Percentiles rank a stretch among this genome's conserved stretches.
These are phyloP conservation scores for Nasonia oneida DNA, from an alignment of 2,888 invertebrate genomes.

Conservation along the genomic window DNA sequence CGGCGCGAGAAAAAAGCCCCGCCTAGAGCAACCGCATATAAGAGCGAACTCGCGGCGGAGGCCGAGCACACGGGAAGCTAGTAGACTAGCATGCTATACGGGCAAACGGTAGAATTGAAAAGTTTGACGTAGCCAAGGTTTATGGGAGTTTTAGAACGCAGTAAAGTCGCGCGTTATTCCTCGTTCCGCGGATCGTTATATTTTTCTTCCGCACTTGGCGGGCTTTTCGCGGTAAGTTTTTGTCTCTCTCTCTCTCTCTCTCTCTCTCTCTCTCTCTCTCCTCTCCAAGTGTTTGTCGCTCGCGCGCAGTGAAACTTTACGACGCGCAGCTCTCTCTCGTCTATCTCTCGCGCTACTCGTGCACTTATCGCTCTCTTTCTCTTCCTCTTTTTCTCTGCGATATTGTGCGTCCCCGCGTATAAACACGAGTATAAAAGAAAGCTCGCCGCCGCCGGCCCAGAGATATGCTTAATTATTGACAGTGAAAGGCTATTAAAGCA, in stretches of 20 bases:
- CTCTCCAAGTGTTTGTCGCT: slow-evolving; percentile 70
- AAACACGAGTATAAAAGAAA: not conserved
- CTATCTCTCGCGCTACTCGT: slow-evolving; percentile 32
- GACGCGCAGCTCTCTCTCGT: slow-evolving; percentile 30
- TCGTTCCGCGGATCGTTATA: slow-evolving; percentile 74
- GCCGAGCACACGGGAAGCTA: not conserved
- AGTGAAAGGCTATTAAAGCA: slow-evolving; percentile 61
- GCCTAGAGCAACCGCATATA: not conserved
- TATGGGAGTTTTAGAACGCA: slow-evolving; percentile 76
- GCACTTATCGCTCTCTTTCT: slow-evolving; percentile 47
- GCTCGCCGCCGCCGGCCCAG: not conserved
- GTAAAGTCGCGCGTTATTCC: slow-evolving; percentile 76
- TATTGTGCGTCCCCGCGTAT: not conserved
- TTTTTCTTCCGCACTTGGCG: slow-evolving; percentile 70
- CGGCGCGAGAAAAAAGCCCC: not conserved
- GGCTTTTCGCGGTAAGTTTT: slow-evolving; percentile 67
- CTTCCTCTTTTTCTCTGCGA: not conserved
- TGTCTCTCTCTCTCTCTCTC: slow-evolving; percentile 62
- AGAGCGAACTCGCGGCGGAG: slow-evolving; percentile 24
- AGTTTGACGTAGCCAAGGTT: slow-evolving; percentile 75
- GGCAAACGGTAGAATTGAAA: slow-evolving; percentile 74
- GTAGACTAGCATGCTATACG: slow-evolving; percentile 28
- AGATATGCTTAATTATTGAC: slow-evolving; percentile 60
- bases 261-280: slow-evolving; percentile 63
- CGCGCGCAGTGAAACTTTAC: slow-evolving; percentile 60